Percentiles rank a stretch among this genome's conserved stretches.
Evolutionary conservation across 2,888 invertebrate species (phyloP).

Genomic region (Leistus spinibarbis): DNA sequence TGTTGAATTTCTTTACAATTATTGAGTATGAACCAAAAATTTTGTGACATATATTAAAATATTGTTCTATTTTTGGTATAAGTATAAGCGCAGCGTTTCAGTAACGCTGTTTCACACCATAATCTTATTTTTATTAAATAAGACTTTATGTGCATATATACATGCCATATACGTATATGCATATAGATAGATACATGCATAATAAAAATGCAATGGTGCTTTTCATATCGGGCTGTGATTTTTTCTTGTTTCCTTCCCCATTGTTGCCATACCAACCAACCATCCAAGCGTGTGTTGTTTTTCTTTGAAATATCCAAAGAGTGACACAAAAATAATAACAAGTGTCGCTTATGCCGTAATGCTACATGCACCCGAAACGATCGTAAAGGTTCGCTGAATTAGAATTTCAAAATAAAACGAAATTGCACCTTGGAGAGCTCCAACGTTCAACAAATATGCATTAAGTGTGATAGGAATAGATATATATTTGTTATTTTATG

Average conservation of each 20-base stretch:
- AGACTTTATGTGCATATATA: slow-evolving; percentile 27
- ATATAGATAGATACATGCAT: slow-evolving; percentile 36
- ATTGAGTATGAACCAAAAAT: no score
- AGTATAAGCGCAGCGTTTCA: no score
- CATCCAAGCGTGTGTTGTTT: slow-evolving; percentile 20
- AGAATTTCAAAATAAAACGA: slow-evolving; percentile 28
- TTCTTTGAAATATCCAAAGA: slow-evolving; percentile 19
- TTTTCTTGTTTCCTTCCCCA: not conserved
- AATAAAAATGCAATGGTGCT: slow-evolving; percentile 5
- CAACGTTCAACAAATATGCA: slow-evolving; percentile 17
- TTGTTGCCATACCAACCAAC: no score
- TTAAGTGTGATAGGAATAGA: not conserved
- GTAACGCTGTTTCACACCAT: not conserved
- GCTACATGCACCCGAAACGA: not conserved
- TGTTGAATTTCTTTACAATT: no score
- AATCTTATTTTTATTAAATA: slow-evolving; percentile 38
- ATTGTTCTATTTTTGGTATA: no score
- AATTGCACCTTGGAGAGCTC: slow-evolving; percentile 26
- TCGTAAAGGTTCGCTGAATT: slow-evolving; percentile 26
- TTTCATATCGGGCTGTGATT: not conserved
- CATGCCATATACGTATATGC: slow-evolving; percentile 18
- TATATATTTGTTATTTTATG: not conserved
- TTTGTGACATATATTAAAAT: no score
- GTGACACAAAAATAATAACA: slow-evolving; percentile 28
- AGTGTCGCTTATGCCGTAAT: not conserved